These are phyloP conservation scores for Enoplolaimus lenunculus DNA, from an alignment of 2,888 invertebrate genomes.

Conservation along the genomic window DNA sequence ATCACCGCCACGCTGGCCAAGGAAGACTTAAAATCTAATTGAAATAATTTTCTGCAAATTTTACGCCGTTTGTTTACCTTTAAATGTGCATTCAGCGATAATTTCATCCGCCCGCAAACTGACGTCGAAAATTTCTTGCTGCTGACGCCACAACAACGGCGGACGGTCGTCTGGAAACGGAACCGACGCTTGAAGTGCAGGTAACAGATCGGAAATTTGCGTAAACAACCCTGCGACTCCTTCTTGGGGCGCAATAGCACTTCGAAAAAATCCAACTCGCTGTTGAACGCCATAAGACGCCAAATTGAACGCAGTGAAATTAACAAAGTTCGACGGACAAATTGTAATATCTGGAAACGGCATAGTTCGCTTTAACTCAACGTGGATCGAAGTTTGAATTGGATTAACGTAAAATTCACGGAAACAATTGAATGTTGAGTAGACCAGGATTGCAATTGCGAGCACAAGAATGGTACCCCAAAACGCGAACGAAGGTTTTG, in stretches of 20 bases:
- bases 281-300: background rate
- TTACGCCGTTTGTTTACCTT: too few species aligned
- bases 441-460: background rate
- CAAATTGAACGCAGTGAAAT: background rate
- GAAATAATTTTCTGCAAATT: too few species aligned
- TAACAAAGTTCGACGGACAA: background rate
- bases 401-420: background rate
- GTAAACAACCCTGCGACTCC: background rate
- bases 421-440: background rate
- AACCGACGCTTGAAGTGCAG: background rate
- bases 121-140: background rate
- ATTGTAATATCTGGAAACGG: background rate
- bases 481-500: background rate
- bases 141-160: background rate
- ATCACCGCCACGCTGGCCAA: too few species aligned
- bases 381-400: background rate
- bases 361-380: background rate
- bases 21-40: too few species aligned
- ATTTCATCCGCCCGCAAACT: background rate
- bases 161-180: background rate
- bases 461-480: background rate
- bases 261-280: background rate
- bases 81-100: background rate
- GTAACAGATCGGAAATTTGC: background rate
- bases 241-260: background rate